Conservation (phyloP, 2,888 invertebrate genomes). For the Amiota minor region DNA sequence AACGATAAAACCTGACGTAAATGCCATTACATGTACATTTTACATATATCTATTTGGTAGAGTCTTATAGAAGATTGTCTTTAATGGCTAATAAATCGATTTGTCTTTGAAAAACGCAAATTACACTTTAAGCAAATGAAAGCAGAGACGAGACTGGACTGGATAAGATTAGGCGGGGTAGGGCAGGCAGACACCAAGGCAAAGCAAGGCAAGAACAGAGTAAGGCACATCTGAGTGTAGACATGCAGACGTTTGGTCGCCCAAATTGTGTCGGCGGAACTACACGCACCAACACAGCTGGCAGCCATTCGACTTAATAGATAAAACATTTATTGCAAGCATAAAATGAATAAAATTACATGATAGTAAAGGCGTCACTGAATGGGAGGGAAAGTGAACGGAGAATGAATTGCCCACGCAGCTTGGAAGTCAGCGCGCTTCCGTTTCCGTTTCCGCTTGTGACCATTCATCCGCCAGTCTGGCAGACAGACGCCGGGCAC, state of each 20-base stretch:
- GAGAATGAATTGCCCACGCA: constrained; percentile 1
- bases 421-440: constrained; percentile 15
- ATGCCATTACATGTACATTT: neutral
- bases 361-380: neutral
- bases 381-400: neutral
- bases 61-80: constrained; percentile 20
- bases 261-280: constrained; percentile 16
- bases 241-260: too few species aligned
- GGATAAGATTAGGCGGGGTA: neutral
- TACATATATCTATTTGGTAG: neutral
- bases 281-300: constrained; percentile 63
- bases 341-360: constrained; percentile 49
- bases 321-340: constrained; percentile 65
- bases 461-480: neutral
- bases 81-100: constrained; percentile 67
- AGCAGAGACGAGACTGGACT: neutral
- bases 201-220: too few species aligned
- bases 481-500: too few species aligned
- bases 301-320: constrained; percentile 61
- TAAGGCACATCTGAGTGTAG: too few species aligned
- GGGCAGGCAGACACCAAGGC: too few species aligned
- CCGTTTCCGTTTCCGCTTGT: constrained; percentile 30
- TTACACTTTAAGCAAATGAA: constrained; percentile 15
- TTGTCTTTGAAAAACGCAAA: constrained; percentile 44
- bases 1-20: constrained; percentile 35